Evolutionary conservation across 2,888 invertebrate species (phyloP).

Genomic region (Oasisia sp.): DNA sequence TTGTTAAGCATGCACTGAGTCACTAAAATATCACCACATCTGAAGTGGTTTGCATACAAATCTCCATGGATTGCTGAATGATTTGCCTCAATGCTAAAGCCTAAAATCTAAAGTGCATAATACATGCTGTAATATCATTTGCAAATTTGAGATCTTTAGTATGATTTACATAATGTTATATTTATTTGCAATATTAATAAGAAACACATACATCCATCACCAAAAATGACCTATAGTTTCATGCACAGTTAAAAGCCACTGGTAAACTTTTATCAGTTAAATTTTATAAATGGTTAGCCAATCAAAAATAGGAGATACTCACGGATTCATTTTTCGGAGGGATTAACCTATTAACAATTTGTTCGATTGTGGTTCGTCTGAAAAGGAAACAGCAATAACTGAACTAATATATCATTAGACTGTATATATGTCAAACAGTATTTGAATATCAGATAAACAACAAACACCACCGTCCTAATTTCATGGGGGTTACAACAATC

Average conservation of each 20-base stretch:
- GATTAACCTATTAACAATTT: conserved; percentile 82
- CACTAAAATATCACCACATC: neutral
- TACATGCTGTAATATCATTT: neutral
- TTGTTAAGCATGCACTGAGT: neutral
- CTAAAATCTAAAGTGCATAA: neutral
- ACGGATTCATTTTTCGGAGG: conserved; percentile 80
- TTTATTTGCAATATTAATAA: neutral
- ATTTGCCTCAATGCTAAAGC: neutral
- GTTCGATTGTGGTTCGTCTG: conserved; percentile 82
- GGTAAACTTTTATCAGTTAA: neutral
- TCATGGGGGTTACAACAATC: neutral
- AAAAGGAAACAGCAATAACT: conserved; percentile 50
- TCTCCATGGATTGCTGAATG: neutral
- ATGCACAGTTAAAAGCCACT: neutral
- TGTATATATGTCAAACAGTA: neutral
- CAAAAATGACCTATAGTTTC: neutral
- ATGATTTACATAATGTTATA: neutral
- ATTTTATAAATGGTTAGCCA: neutral
- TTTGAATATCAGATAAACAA: neutral
- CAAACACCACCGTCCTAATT: neutral
- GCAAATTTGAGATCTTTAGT: neutral
- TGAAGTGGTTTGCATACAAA: neutral
- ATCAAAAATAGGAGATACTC: conserved; percentile 63
- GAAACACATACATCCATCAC: neutral
- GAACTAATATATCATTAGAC: neutral